Evolutionary conservation across 2,113 vertebrate genomes (phyloP).

Genomic region (Alectura lathami): DNA sequence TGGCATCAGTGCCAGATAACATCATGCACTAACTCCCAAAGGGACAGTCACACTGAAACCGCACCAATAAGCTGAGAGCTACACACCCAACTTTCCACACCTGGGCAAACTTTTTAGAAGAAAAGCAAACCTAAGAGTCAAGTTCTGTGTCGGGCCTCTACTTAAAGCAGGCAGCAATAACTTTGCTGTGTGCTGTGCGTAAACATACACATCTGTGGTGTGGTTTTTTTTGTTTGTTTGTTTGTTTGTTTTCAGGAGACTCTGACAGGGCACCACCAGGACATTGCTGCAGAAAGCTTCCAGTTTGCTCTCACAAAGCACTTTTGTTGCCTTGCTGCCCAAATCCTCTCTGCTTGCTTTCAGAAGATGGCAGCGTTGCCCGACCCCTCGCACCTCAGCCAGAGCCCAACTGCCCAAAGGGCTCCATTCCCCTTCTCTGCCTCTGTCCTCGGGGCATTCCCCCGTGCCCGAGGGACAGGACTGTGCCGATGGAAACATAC

Average conservation of each 20-base stretch:
- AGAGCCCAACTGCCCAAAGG: not conserved
- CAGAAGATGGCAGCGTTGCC: fast-evolving
- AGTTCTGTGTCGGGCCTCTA: not conserved
- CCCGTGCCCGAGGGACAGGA: not conserved
- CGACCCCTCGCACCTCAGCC: not conserved
- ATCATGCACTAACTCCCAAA: not conserved
- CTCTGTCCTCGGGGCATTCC: fast-evolving
- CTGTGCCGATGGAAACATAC: not conserved
- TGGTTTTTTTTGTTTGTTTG: too few species aligned
- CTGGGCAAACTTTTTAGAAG: not conserved
- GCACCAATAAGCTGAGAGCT: not conserved
- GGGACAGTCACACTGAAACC: not conserved
- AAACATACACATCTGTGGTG: fast-evolving
- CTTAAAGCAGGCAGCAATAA: not conserved
- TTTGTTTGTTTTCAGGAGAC: not conserved
- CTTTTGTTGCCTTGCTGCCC: not conserved
- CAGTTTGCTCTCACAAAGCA: not conserved
- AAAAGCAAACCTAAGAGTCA: not conserved
- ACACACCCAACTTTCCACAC: not conserved
- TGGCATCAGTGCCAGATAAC: not conserved
- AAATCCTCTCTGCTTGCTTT: not conserved
- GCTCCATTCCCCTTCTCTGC: not conserved
- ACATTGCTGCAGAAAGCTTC: not conserved
- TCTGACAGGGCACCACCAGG: fast-evolving
- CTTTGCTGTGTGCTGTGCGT: fast-evolving